These are phyloP conservation scores for Lycocerus yunnanus DNA, from an alignment of 2,888 invertebrate genomes.

Conservation along the genomic window DNA sequence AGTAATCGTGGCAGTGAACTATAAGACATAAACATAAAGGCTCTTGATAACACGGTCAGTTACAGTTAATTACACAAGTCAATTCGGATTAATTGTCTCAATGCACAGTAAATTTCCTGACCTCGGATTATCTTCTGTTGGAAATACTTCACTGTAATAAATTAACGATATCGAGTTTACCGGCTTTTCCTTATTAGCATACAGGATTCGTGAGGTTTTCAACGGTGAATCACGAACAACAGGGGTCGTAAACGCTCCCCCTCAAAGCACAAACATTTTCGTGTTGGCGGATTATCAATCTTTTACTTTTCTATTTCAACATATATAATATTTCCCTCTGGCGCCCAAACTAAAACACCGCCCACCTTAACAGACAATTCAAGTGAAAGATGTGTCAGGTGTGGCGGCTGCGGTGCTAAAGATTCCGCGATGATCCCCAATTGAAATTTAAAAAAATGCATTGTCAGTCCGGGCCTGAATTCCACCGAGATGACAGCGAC, in stretches of 20 bases:
- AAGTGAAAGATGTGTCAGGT: too few species aligned
- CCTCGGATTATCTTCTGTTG: slow-evolving; percentile 20
- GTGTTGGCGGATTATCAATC: too few species aligned
- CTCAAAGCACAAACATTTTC: too few species aligned
- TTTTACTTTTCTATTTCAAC: too few species aligned
- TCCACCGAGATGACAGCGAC: not conserved
- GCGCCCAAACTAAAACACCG: too few species aligned
- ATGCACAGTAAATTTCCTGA: slow-evolving; percentile 21
- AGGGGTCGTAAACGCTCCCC: not conserved
- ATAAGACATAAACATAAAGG: slow-evolving; percentile 8
- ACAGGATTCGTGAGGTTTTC: not conserved
- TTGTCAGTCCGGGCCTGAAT: not conserved
- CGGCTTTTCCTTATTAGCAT: not conserved
- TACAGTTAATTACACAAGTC: slow-evolving; percentile 27
- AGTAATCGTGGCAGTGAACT: slow-evolving; percentile 13
- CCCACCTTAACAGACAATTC: too few species aligned
- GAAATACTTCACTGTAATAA: not conserved
- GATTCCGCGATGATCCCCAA: too few species aligned
- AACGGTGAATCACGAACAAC: not conserved
- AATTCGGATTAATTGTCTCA: slow-evolving; percentile 27
- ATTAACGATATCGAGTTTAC: not conserved
- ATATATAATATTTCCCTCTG: too few species aligned
- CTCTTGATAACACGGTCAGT: slow-evolving; percentile 22
- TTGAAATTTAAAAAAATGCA: too few species aligned
- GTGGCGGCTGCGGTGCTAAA: too few species aligned